Evolutionary conservation across 2,888 invertebrate species (phyloP).

Genomic region (Carcina quercana): DNA sequence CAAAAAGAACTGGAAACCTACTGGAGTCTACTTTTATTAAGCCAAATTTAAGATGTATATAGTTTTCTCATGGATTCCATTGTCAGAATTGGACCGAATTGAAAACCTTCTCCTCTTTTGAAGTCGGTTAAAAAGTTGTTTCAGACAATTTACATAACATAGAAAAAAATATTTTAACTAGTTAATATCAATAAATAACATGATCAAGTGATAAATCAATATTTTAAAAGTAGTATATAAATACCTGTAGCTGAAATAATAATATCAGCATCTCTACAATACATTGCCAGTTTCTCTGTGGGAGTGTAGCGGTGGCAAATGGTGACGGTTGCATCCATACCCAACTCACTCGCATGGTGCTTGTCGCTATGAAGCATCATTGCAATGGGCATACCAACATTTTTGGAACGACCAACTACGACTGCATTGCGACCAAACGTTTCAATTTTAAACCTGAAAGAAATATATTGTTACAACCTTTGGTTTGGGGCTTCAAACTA

Average conservation of each 20-base stretch:
- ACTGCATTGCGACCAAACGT: slow-evolving; percentile 92
- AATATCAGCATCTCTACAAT: slow-evolving; percentile 84
- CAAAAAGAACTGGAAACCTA: no score
- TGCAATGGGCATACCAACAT: slow-evolving; percentile 93
- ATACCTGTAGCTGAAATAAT: slow-evolving; percentile 83
- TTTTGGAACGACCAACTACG: slow-evolving; percentile 92
- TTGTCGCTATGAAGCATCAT: slow-evolving; percentile 88
- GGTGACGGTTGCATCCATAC: slow-evolving; percentile 91
- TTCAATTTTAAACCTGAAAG: slow-evolving; percentile 73
- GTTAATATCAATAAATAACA: not conserved
- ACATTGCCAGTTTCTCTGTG: slow-evolving; percentile 79
- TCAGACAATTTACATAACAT: no score
- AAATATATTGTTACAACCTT: slow-evolving; percentile 4
- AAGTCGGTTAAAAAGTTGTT: no score
- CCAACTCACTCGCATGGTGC: slow-evolving; percentile 77
- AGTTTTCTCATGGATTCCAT: no score
- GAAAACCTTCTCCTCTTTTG: no score
- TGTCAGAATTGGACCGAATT: no score
- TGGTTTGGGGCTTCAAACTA: no score
- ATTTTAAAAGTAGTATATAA: not conserved
- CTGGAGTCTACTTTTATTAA: no score
- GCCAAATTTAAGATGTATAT: no score
- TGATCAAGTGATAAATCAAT: not conserved
- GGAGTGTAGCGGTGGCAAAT: slow-evolving; percentile 94
- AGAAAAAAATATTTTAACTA: no score